Evolutionary conservation across 2,797 vertebrate genomes (phyloP), one percentile per base, ranked within the genome.

Genomic region (Halcyon smyrnensis): DNA sequence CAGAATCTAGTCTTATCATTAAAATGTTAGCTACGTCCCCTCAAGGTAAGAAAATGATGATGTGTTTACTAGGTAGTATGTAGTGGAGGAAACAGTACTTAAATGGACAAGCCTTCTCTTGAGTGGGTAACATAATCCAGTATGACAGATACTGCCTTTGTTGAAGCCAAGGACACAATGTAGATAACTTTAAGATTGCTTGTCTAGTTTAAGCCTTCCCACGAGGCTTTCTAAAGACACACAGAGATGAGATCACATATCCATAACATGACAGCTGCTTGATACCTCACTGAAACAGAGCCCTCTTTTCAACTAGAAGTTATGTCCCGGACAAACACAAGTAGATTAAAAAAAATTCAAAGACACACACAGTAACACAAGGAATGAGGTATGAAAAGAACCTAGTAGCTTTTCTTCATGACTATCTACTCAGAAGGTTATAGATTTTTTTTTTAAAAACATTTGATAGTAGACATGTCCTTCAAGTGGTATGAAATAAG

Each of bases 21-120:
- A 93, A 46, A 89, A 78, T 1, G 2, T 64, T 59, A 89, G 60
- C 43, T 25, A 78, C 65, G 12, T 48, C 64, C 57, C 87, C 63
- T 79, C 32, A 79, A 91, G 85, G 69, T 65, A 93, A 51, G 48
- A 70, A 86, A 93, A 95, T 27, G 17, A 92, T 59, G 65, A 89
- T 63, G 21, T 28, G 24, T 62, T 62, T 87, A 83, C 83, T 25
- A 77, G 19, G 43, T 53, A 86, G 41, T 11, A 75, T 63, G 28
- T 25, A 73, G 70, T 68, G 36, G 37, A 86, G 30, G 76, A 41
- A 95, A 67, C 32, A 37, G 28, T 51, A 80, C 60, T 76, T 65
- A 78, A 25, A 79, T 51, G 50, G 78, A 94, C 16, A 41, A 96
- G 53, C 17, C 32, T 81, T 76, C 69, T 67, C 74, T 81, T 57